Percentiles rank a stretch among this genome's conserved stretches.
Conservation (phyloP, 1,140 invertebrate genomes). For the Venturia canescens region DNA sequence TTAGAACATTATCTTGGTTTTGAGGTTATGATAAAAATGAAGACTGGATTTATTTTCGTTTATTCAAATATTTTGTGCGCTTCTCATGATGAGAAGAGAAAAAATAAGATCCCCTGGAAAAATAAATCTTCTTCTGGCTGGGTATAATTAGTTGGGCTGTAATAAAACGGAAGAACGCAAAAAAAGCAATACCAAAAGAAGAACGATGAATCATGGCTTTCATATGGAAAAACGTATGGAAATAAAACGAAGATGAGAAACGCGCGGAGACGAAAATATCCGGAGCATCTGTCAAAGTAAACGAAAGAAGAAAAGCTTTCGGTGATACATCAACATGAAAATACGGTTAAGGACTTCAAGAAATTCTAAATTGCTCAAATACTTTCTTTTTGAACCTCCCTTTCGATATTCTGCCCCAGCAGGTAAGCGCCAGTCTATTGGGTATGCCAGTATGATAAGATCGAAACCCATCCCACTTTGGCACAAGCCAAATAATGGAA, state of each 20-base stretch:
- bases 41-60: not conserved
- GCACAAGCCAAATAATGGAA: not conserved
- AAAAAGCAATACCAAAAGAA: not conserved
- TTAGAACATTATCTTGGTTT: not conserved
- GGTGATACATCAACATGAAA: not conserved
- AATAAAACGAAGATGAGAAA: not conserved
- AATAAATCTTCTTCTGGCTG: not conserved
- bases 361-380: not conserved
- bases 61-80: not conserved
- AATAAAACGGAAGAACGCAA: not conserved
- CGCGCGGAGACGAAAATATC: not conserved
- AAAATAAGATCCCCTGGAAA: not conserved
- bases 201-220: conserved; percentile 4
- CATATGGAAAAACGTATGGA: not conserved
- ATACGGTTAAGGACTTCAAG: conserved; percentile 22
- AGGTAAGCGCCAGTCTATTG: not conserved
- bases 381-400: not conserved
- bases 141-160: conserved; percentile 14
- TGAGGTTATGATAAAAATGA: not conserved
- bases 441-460: conserved; percentile 2
- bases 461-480: not conserved
- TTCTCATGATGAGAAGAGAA: not conserved
- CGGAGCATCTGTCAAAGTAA: not conserved
- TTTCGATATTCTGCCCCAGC: not conserved
- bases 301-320: not conserved